Evolutionary conservation across 2,113 vertebrate genomes (phyloP).

Genomic region (Conger conger): DNA sequence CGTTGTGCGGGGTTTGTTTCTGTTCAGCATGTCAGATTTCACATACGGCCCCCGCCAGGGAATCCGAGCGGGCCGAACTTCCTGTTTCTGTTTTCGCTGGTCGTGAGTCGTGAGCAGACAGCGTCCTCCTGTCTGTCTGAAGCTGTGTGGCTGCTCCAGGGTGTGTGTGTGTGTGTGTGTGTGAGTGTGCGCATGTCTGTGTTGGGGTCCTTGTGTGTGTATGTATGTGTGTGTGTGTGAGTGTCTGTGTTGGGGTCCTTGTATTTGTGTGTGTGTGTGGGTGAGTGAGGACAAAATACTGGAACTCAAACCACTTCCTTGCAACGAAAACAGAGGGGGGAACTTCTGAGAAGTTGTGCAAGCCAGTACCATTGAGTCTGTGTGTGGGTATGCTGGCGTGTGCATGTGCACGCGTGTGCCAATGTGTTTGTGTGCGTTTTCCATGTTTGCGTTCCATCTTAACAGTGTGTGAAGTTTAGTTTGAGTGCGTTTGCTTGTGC

Average conservation of each 20-base stretch:
- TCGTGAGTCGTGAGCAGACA: background rate
- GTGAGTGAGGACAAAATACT: conserved; percentile 42
- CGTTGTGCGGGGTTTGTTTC: background rate
- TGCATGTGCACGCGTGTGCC: conserved; percentile 29
- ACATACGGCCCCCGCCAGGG: background rate
- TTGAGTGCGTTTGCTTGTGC: no score
- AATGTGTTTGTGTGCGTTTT: background rate
- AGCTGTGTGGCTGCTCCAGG: no score
- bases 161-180: background rate
- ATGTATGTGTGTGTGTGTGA: background rate
- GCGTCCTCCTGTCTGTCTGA: background rate
- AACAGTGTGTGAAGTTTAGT: no score
- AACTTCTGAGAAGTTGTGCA: conserved; percentile 37
- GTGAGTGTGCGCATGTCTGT: no score
- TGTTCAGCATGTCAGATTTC: background rate
- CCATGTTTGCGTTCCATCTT: no score
- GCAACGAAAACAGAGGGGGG: conserved; percentile 57
- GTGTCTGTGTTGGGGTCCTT: background rate
- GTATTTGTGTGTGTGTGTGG: no score
- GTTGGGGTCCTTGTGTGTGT: no score
- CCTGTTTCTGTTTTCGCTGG: background rate
- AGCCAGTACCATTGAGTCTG: conserved; percentile 50
- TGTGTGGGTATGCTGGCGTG: conserved; percentile 32
- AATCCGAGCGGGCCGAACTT: background rate
- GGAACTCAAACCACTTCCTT: conserved; percentile 62